Conservation (phyloP, 2,797 vertebrate genomes). For the Meriones psammophilus region DNA sequence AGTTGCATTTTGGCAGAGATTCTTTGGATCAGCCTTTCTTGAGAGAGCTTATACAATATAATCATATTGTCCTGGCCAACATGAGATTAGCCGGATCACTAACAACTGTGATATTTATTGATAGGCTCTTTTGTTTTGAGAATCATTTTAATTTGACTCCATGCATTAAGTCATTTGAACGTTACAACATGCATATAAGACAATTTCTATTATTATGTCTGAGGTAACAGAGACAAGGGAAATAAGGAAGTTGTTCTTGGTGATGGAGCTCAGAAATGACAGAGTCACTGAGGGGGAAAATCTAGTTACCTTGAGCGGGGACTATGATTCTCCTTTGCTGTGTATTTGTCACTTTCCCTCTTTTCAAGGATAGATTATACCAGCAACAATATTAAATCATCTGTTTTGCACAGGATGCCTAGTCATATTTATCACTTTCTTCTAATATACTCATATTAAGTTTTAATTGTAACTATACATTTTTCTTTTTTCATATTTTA, state of each 20-base stretch:
- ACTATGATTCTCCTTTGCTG: fast-evolving
- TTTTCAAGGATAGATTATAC: background rate
- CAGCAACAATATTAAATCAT: background rate
- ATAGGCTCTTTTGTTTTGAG: background rate
- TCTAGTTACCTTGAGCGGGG: fast-evolving
- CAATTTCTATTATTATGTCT: background rate
- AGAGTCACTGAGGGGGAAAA: background rate
- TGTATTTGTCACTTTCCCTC: background rate
- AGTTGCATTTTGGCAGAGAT: background rate
- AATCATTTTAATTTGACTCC: background rate
- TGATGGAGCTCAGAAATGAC: background rate
- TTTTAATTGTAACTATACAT: background rate
- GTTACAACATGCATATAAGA: background rate
- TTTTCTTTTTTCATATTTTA: background rate
- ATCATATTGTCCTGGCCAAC: background rate
- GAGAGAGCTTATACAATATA: background rate
- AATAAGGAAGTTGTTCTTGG: background rate
- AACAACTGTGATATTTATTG: background rate
- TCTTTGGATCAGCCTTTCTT: background rate
- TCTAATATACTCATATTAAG: background rate
- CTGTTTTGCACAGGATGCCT: background rate
- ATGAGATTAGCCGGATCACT: background rate
- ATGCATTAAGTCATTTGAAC: constrained; percentile 1
- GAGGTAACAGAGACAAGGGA: background rate
- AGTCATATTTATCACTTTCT: background rate